Evolutionary conservation across 2,888 invertebrate genomes (phyloP).

Genomic region (Celastrina argiolus): DNA sequence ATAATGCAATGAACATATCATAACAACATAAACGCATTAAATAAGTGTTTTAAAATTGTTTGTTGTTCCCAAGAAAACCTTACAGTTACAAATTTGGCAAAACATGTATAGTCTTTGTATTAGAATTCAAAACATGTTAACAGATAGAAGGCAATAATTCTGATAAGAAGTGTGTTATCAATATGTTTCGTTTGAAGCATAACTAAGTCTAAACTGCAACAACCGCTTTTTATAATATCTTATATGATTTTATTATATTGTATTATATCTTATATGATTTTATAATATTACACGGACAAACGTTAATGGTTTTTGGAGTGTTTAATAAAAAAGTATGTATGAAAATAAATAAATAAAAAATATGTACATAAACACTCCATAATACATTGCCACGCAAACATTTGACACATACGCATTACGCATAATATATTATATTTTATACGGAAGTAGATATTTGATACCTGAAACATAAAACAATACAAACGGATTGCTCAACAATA

Average conservation of each 20-base stretch:
- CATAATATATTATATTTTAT: neutral
- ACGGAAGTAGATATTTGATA: constrained; percentile 5
- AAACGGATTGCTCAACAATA: constrained; percentile 10
- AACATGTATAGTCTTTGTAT: neutral
- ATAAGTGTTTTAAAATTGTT: no score
- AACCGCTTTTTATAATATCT: neutral
- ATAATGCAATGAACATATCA: no score
- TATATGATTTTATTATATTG: no score
- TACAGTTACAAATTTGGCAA: neutral
- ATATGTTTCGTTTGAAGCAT: neutral
- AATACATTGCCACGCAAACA: neutral
- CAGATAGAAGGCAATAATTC: neutral
- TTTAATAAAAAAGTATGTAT: no score
- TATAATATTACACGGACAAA: no score
- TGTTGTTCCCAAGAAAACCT: no score
- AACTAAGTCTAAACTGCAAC: neutral
- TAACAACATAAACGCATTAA: no score
- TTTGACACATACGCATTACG: neutral
- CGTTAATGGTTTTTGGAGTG: no score
- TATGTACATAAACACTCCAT: neutral
- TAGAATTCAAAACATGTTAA: neutral
- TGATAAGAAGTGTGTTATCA: neutral
- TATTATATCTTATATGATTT: no score
- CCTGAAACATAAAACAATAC: constrained; percentile 1
- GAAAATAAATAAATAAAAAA: no score